These are phyloP conservation scores for Hyaena hyaena DNA, from an alignment of 2,113 vertebrate species.

Conservation along the genomic window DNA sequence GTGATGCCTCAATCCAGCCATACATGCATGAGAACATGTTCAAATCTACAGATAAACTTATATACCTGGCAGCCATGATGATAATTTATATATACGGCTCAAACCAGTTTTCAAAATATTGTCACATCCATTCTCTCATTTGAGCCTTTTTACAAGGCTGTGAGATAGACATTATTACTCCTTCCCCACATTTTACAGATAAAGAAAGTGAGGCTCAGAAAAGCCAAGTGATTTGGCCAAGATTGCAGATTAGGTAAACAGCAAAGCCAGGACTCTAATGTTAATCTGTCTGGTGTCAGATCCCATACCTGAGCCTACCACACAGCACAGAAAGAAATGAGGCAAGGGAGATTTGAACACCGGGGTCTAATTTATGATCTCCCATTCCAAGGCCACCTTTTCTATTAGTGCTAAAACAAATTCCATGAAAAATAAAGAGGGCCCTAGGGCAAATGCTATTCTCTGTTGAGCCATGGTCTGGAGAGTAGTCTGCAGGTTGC, in stretches of 20 bases:
- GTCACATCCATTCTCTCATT: background rate
- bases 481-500: conserved; percentile 19
- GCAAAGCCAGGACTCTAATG: background rate
- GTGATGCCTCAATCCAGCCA: background rate
- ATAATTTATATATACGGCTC: conserved; percentile 21
- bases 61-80: background rate
- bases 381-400: conserved; percentile 45
- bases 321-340: conserved; percentile 39
- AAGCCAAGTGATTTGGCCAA: background rate
- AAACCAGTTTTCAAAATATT: conserved; percentile 45
- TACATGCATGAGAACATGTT: background rate
- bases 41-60: conserved; percentile 6
- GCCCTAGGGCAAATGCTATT: background rate
- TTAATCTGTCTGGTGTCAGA: conserved; percentile 8
- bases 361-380: background rate
- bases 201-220: conserved; percentile 18
- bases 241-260: conserved; percentile 6
- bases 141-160: background rate
- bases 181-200: background rate
- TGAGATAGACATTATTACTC: background rate
- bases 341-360: conserved; percentile 27
- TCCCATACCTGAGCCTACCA: background rate
- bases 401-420: conserved; percentile 47
- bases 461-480: conserved; percentile 39
- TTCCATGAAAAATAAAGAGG: conserved; percentile 14